These are phyloP conservation scores for Serripes groenlandicus DNA, from an alignment of 2,888 invertebrate species.

Conservation along the genomic window DNA sequence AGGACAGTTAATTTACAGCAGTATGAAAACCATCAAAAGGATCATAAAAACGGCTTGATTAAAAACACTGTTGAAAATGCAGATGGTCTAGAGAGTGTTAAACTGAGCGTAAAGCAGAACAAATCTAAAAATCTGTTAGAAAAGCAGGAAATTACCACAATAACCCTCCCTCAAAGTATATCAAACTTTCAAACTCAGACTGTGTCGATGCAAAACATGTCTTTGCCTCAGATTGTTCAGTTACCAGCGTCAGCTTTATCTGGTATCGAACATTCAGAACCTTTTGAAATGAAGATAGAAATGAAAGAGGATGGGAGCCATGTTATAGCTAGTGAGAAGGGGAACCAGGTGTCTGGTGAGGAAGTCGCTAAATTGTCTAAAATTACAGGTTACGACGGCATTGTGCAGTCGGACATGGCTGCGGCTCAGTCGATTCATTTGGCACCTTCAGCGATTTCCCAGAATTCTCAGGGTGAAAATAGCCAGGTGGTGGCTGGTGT, in stretches of 20 bases:
- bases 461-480: slow-evolving; percentile 58
- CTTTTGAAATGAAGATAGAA: slow-evolving; percentile 69
- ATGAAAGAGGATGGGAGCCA: slow-evolving; percentile 75
- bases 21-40: slow-evolving; percentile 88
- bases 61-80: slow-evolving; percentile 39
- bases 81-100: slow-evolving; percentile 1
- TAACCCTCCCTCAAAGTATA: not conserved
- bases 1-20: slow-evolving; percentile 90
- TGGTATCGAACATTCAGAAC: slow-evolving; percentile 16
- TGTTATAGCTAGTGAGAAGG: slow-evolving; percentile 76
- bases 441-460: slow-evolving; percentile 78
- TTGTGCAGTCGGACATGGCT: slow-evolving; percentile 72
- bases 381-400: slow-evolving; percentile 73
- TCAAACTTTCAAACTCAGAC: not conserved
- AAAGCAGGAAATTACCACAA: not conserved
- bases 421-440: slow-evolving; percentile 80
- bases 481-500: slow-evolving; percentile 44
- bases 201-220: not conserved
- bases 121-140: not conserved
- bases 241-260: slow-evolving; percentile 5
- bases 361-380: slow-evolving; percentile 78
- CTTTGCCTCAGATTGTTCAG: slow-evolving; percentile 21
- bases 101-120: not conserved
- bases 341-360: too few species aligned
- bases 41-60: slow-evolving; percentile 88